Base-by-base conservation (phyloP, 2,797 vertebrate species). In the Rhyacichthys aspro region DNA sequence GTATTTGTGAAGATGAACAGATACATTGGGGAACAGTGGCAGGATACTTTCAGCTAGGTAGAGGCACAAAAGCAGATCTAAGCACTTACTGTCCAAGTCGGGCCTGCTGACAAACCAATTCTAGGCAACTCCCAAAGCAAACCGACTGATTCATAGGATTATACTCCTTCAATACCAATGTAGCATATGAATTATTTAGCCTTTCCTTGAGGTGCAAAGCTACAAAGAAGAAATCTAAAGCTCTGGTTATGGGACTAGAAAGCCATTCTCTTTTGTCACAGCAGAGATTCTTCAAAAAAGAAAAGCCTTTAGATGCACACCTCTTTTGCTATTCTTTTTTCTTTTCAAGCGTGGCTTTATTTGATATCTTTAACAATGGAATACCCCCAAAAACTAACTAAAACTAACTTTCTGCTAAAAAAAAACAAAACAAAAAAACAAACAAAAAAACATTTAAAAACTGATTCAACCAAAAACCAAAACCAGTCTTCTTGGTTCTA, bases 61-160 rank as follows among this genome's bases (percentile, higher is more conserved):
- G 66, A 73, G 55, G 61, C 9, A 16, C 59, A 50, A 1, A 28
- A 73, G 82, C 75, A 72, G 49, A 72, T 50, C 44, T 74, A 79
- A 85, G 85, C 85, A 79, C 65, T 82, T 78, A 58, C 63, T 34
- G 23, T 47, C 64, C 61, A 58, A 55, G 52, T 59, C 66, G 67
- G 50, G 64, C 70, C 67, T 78, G 82, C 84, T 86, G 76, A 84
- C 75, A 76, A 75, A 67, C 79, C 77, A 82, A 37, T 72, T 89
- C 74, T 56, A 53, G 50, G 53, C 17, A 12, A 57, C 74, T 78
- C 73, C 55, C 46, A 79, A 65, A 70, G 61, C 63, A 70, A 81
- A 73, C 58, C 33, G n/a, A 72, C 43, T 59, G 28, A 86, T 82
- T 81, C 37, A 66, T 76, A 17, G 58, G 48, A 81, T 80, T 55